A percentile compares a stretch with the other conserved stretches of the same genome.
Evolutionary conservation across 1,140 invertebrate species (phyloP).

Genomic region (Panagrolaimus sp.): DNA sequence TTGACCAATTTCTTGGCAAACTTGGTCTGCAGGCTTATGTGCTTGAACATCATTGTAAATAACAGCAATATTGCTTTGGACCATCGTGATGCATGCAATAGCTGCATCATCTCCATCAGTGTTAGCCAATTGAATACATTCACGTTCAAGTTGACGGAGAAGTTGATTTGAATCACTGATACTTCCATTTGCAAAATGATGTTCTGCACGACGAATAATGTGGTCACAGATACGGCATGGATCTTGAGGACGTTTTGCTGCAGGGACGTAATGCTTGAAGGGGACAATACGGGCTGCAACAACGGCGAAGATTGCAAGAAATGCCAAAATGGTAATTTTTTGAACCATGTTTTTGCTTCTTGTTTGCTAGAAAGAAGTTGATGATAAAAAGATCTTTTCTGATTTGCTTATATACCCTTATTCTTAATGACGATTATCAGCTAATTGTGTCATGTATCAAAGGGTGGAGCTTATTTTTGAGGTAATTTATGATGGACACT

Average conservation of each 20-base stretch:
- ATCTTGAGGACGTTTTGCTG: not conserved
- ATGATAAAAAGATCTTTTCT: too few species aligned
- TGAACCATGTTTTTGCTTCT: too few species aligned
- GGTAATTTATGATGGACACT: too few species aligned
- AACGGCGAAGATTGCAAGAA: too few species aligned
- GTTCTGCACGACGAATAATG: not conserved
- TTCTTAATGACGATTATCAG: too few species aligned
- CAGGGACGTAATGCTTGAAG: too few species aligned
- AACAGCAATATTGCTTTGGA: not conserved
- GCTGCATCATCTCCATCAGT: not conserved
- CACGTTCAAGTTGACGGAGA: not conserved
- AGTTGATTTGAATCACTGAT: not conserved
- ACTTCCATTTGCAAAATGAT: not conserved
- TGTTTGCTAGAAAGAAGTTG: too few species aligned
- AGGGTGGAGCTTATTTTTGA: too few species aligned
- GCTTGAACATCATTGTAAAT: not conserved
- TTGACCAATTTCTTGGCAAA: not conserved
- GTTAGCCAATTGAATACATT: not conserved
- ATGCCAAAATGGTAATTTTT: too few species aligned
- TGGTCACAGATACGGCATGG: conserved; percentile 1
- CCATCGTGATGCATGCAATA: not conserved
- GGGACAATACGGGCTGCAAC: too few species aligned
- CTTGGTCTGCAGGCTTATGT: not conserved
- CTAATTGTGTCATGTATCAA: too few species aligned
- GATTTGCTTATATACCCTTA: too few species aligned